Percentiles rank a stretch among this genome's conserved stretches.
Conservation (phyloP, 2,113 vertebrate species). For the Ondatra zibethicus region DNA sequence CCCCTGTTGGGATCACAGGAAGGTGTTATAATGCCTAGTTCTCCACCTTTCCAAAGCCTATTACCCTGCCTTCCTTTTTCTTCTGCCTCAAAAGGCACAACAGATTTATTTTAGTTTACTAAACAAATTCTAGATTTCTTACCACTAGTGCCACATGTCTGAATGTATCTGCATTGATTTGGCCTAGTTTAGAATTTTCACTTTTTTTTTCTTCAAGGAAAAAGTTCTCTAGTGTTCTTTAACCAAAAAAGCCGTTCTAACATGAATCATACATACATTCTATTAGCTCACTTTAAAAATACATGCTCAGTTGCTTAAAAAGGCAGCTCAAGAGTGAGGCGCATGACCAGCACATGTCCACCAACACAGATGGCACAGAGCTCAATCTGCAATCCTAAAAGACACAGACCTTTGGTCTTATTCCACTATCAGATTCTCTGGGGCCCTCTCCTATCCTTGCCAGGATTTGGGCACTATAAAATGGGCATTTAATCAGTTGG, state of each 20-base stretch:
- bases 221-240: neutral
- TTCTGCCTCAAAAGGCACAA: conserved; percentile 15
- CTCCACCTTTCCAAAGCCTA: neutral
- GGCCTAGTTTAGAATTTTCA: neutral
- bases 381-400: neutral
- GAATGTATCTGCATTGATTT: neutral
- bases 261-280: neutral
- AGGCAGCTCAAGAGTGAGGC: neutral
- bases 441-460: neutral
- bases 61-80: neutral
- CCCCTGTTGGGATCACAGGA: neutral
- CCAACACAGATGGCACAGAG: neutral
- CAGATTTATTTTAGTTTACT: neutral
- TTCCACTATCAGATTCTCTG: neutral
- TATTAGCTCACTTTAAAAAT: conserved; percentile 16
- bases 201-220: neutral
- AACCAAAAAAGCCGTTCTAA: neutral
- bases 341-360: neutral
- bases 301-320: neutral
- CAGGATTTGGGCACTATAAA: neutral
- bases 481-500: neutral
- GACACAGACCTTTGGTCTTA: neutral
- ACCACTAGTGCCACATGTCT: neutral
- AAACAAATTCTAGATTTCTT: conserved; percentile 41
- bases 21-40: no score